Conservation (phyloP, 2,888 invertebrate species). For the Himalopsyche anomala region DNA sequence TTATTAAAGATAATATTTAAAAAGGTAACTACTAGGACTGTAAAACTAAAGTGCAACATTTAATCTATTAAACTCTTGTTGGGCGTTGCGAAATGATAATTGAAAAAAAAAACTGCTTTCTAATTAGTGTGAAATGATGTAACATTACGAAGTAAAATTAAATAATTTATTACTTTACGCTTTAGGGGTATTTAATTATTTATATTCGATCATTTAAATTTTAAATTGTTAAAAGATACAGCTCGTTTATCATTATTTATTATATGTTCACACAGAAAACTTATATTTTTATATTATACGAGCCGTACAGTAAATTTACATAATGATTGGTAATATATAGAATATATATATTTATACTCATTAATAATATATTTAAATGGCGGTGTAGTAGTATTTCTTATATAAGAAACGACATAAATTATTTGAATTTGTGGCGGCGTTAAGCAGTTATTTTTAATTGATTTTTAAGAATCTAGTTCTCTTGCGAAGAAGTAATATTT, state of each 20-base stretch:
- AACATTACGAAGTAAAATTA: background rate
- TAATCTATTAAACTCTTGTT: too few species aligned
- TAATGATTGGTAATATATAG: slow-evolving; percentile 28
- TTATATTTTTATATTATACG: background rate
- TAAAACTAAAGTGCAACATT: too few species aligned
- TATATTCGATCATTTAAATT: background rate
- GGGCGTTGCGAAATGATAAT: background rate
- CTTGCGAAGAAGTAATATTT: background rate
- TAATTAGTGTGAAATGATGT: slow-evolving; percentile 14
- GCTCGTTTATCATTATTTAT: slow-evolving; percentile 23
- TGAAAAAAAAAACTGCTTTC: slow-evolving; percentile 9
- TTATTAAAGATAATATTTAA: too few species aligned
- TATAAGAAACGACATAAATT: slow-evolving; percentile 15
- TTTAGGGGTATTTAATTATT: slow-evolving; percentile 31
- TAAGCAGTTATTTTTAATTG: background rate
- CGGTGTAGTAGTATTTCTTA: background rate
- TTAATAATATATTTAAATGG: background rate
- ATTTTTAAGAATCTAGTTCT: slow-evolving; percentile 21
- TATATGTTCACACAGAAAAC: background rate
- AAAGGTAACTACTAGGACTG: too few species aligned
- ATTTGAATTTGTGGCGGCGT: background rate
- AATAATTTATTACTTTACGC: slow-evolving; percentile 1
- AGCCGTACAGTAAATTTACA: slow-evolving; percentile 5
- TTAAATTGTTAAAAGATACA: background rate
- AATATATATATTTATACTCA: background rate